Evolutionary conservation across 2,888 invertebrate genomes (phyloP).

Genomic region (Ellobium chinense): DNA sequence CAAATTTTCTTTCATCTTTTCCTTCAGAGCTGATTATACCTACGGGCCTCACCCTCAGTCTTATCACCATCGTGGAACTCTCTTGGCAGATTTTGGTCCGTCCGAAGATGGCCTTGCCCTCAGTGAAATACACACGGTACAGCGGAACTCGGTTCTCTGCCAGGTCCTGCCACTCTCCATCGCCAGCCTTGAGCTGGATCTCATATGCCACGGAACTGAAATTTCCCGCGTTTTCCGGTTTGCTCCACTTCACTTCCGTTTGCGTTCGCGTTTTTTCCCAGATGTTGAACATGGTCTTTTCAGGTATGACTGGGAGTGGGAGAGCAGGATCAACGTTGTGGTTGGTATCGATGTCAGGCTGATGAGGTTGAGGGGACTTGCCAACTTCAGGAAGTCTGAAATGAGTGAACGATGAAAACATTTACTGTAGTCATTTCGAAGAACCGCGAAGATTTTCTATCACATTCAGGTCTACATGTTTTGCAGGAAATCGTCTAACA

Average conservation of each 20-base stretch:
- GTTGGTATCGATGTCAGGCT: background rate
- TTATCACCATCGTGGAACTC: background rate
- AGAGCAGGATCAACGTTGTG: constrained; percentile 9
- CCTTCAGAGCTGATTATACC: background rate
- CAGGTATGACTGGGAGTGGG: constrained; percentile 4
- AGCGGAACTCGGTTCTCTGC: background rate
- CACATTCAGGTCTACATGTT: too few relatives aligned
- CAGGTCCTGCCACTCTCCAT: constrained; percentile 12
- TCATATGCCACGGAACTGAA: constrained; percentile 8
- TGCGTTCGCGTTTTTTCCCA: constrained; percentile 27
- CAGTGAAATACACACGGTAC: constrained; percentile 20
- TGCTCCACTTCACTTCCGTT: constrained; percentile 22
- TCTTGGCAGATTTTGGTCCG: background rate
- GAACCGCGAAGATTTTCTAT: too few relatives aligned
- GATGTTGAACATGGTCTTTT: constrained; percentile 30
- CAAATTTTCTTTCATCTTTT: background rate
- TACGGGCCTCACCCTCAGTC: background rate
- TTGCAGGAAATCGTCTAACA: too few relatives aligned
- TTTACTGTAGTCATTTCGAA: too few relatives aligned
- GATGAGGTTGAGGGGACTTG: background rate
- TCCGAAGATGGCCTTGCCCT: constrained; percentile 14
- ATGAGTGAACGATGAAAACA: too few relatives aligned
- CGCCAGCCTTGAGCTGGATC: constrained; percentile 8
- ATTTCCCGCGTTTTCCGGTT: background rate
- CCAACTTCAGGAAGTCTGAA: constrained; percentile 18